Evolutionary conservation across 2,888 invertebrate species (phyloP).

Genomic region (Metopia argyrocephala): DNA sequence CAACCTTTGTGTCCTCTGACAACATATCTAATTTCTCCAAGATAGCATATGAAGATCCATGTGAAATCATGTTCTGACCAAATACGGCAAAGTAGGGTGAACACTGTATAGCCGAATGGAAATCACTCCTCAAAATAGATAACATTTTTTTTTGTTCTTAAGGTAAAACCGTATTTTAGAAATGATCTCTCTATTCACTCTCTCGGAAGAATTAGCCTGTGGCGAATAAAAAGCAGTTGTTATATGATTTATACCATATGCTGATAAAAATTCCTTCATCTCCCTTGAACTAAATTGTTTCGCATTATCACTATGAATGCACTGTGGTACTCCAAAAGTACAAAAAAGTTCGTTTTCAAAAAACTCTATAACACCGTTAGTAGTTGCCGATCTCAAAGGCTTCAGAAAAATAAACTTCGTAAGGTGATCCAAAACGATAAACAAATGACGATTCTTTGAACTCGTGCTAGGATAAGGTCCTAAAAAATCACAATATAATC

Average conservation of each 20-base stretch:
- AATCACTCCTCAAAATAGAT: no score
- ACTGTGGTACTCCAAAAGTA: constrained; percentile 49
- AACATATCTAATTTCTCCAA: background rate
- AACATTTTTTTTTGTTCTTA: no score
- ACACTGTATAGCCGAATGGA: no score
- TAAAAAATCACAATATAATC: no score
- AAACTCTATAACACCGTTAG: constrained; percentile 20
- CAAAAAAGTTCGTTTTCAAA: constrained; percentile 35
- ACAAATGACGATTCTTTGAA: constrained; percentile 1
- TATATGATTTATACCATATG: constrained; percentile 44
- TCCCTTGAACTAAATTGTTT: constrained; percentile 49
- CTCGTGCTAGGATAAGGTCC: constrained; percentile 20
- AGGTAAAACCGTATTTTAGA: constrained; percentile 2
- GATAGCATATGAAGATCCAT: background rate
- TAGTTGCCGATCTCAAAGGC: constrained; percentile 16
- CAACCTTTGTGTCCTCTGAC: background rate
- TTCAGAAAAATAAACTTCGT: constrained; percentile 30
- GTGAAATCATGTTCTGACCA: background rate
- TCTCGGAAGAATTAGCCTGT: constrained; percentile 52
- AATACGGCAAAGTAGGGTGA: no score
- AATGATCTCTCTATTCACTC: no score
- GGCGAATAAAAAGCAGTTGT: constrained; percentile 46
- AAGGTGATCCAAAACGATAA: constrained; percentile 11
- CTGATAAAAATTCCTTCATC: constrained; percentile 30
- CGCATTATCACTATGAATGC: no score